phyloP scores from a whole-genome alignment of 2,113 vertebrate species.

The Trogon melanurus region DNA sequence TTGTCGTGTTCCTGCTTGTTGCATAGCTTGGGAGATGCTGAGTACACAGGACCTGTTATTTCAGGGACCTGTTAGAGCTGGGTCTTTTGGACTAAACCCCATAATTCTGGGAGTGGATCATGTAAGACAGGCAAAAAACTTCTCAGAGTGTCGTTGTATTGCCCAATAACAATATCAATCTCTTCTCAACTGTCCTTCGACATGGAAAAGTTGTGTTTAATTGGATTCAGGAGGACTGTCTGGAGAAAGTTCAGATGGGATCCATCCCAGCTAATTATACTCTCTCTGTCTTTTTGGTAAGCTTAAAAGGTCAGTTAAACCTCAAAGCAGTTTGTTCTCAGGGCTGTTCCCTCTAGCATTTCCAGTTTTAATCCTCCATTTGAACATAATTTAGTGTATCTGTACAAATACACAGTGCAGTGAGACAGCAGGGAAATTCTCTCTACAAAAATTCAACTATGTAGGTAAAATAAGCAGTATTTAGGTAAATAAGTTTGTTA shows the following conservation, averaged over 20 bases:
- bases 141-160: background rate
- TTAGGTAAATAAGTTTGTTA: background rate
- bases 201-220: conserved; percentile 48
- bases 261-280: conserved; percentile 7
- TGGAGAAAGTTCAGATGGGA: conserved; percentile 62
- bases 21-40: background rate
- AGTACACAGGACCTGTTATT: background rate
- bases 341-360: background rate
- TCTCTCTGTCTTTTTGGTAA: conserved; percentile 36
- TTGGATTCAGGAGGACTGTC: conserved; percentile 50
- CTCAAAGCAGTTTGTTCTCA: conserved; percentile 36
- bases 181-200: background rate
- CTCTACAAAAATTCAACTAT: background rate
- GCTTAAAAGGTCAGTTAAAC: conserved; percentile 62
- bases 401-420: background rate
- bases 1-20: background rate
- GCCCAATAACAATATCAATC: background rate
- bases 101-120: background rate
- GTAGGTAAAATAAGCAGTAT: background rate
- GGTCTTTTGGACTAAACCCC: background rate
- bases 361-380: background rate
- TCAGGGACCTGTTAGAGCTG: background rate
- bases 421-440: background rate
- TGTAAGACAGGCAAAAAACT: background rate
- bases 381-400: background rate